Conservation (phyloP, 2,113 vertebrate genomes). For the Ascaphus truei region DNA sequence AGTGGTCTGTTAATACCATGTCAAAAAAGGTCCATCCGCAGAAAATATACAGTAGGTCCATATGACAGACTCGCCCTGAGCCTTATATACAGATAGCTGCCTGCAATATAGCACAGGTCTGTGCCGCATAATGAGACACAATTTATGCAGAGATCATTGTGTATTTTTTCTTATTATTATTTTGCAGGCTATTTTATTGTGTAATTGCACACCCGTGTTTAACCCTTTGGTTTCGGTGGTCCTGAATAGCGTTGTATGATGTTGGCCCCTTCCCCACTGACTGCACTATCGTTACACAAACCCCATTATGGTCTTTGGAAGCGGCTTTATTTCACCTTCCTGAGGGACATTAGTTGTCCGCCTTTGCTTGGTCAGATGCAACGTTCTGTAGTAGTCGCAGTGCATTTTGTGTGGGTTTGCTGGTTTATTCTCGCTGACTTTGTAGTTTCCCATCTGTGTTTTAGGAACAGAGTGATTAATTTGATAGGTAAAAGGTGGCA, state of each 20-base stretch:
- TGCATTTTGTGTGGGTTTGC: constrained; percentile 7
- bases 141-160: no score
- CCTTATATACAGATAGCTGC: no score
- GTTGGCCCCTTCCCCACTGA: neutral
- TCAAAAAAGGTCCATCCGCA: no score
- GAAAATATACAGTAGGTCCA: no score
- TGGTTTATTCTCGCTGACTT: constrained; percentile 16
- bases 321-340: neutral
- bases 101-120: no score
- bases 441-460: constrained; percentile 26
- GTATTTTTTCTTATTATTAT: neutral
- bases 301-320: constrained; percentile 21
- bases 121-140: no score
- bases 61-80: no score
- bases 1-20: no score
- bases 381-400: neutral
- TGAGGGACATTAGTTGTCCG: neutral
- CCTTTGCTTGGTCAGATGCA: neutral
- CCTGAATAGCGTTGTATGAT: no score
- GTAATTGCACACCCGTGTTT: neutral
- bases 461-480: constrained; percentile 24
- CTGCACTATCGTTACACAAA: constrained; percentile 6
- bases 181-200: neutral
- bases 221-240: no score
- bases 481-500: constrained; percentile 2